phyloP scores from a whole-genome alignment of 2,113 vertebrate species.

The Dipodomys stephensi region DNA sequence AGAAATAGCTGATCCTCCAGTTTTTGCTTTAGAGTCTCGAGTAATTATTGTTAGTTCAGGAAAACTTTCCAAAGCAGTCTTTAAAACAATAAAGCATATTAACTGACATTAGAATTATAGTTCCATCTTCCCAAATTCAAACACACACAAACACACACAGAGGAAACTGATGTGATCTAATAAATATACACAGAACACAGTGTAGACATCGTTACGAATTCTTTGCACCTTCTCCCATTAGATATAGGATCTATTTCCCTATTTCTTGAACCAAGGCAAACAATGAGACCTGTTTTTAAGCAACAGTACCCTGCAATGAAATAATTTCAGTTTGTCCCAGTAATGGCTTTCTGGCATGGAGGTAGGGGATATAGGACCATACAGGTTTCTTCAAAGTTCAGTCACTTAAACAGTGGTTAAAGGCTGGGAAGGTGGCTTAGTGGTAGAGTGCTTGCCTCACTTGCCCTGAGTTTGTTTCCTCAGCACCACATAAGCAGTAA shows the following conservation, averaged over 20 bases:
- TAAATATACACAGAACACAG: background rate
- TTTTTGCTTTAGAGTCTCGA: slow-evolving; percentile 92
- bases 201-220: slow-evolving; percentile 15
- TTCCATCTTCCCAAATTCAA: slow-evolving; percentile 22
- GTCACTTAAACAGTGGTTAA: background rate
- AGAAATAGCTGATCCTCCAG: slow-evolving; percentile 90
- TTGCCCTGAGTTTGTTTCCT: too few relatives aligned
- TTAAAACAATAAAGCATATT: slow-evolving; percentile 78
- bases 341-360: background rate
- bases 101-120: slow-evolving; percentile 57
- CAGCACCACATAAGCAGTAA: too few relatives aligned
- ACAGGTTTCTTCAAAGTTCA: background rate
- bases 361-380: background rate
- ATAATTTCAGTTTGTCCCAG: background rate
- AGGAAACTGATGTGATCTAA: background rate
- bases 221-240: background rate
- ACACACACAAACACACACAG: background rate
- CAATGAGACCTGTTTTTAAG: background rate
- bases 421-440: too few relatives aligned
- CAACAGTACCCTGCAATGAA: background rate
- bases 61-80: slow-evolving; percentile 97
- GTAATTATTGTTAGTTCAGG: slow-evolving; percentile 96
- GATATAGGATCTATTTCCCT: background rate
- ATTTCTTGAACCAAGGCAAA: background rate
- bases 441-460: too few relatives aligned